Evolutionary conservation across 1,140 invertebrate species (phyloP).

Genomic region (Vollenhovia emeryi): DNA sequence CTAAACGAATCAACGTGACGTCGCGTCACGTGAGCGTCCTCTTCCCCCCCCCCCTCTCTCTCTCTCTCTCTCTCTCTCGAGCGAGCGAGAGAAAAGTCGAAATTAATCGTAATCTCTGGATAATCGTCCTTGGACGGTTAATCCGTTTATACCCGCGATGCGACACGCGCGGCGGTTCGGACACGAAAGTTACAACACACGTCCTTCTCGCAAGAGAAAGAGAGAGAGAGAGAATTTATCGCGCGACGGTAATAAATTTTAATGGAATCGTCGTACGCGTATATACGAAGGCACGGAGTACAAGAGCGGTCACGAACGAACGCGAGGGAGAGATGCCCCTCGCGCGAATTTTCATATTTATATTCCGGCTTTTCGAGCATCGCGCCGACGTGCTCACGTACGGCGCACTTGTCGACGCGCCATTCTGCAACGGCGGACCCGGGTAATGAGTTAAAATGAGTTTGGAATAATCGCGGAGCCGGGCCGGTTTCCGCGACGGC

Average conservation of each 20-base stretch:
- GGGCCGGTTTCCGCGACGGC: constrained; percentile 63
- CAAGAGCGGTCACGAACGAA: constrained; percentile 50
- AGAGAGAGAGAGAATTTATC: constrained; percentile 26
- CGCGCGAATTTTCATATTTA: constrained; percentile 59
- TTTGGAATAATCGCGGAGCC: constrained; percentile 79
- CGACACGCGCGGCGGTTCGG: neutral
- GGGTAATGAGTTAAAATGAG: constrained; percentile 81
- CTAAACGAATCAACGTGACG: neutral
- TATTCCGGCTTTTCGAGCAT: constrained; percentile 48
- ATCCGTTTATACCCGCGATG: neutral
- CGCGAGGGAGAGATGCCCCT: constrained; percentile 17
- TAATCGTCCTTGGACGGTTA: neutral
- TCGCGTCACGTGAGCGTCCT: neutral
- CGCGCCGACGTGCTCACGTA: constrained; percentile 5
- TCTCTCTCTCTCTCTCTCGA: too few relatives aligned
- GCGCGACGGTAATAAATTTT: constrained; percentile 51
- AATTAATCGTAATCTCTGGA: neutral
- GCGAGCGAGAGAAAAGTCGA: neutral
- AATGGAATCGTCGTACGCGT: constrained; percentile 35
- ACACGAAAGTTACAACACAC: neutral
- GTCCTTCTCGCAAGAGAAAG: too few relatives aligned
- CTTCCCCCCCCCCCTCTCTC: too few relatives aligned
- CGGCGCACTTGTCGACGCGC: constrained; percentile 65
- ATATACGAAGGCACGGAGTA: constrained; percentile 10
- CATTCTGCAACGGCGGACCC: constrained; percentile 68